Base-by-base conservation (phyloP, 1,140 invertebrate species). In the Eupeodes corollae region DNA sequence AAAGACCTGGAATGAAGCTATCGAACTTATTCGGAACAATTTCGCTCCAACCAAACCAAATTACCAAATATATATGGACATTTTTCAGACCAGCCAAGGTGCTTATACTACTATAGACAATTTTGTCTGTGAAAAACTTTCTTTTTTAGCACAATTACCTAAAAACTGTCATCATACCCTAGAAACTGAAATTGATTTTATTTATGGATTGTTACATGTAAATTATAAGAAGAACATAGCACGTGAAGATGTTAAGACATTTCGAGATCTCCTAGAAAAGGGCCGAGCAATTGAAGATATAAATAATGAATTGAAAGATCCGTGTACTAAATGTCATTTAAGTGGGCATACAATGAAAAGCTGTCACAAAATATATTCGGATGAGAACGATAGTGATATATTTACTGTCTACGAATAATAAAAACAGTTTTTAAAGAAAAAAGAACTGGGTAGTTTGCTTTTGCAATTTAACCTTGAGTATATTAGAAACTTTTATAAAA, bases 11-110 rank as follows among this genome's bases (percentile, higher is more conserved):
- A 50, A 56, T 11, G 62, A 64, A 13, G 64, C 54, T 32, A 50
- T 65, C 35, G 49, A 8, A 14, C 53, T 61, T 8, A 56, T 67
- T 16, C 57, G 61, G 6, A 57, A 62, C 30, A 56, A 67, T 30
- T 67, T 67, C 37, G 61, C 62, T 3, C 62, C 62, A 33, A 58
- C 62, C 2, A 65, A 65, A 12, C 62, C 62, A 1, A 52, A 59
- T 0, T 65, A 65, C 41, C 58, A 61, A 44, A 45, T 65, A 8
- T 65, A 65, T 33, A 49, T 65, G 52, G 58, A 67, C 30, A 57
- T 67, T 14, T 67, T 67, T 31, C 54, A 56, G 18, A 52, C 37
- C 14, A 61, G 55, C 16, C 64, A 67, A 42, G 14, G 5, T 0
- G 0, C 9, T 2, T n/a, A 1, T 18, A 55, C 55, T n/a, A 50